Percentiles rank a stretch among this genome's conserved stretches.
These are phyloP conservation scores for Tragopan temminckii DNA, from an alignment of 2,797 vertebrate species.

Conservation along the genomic window DNA sequence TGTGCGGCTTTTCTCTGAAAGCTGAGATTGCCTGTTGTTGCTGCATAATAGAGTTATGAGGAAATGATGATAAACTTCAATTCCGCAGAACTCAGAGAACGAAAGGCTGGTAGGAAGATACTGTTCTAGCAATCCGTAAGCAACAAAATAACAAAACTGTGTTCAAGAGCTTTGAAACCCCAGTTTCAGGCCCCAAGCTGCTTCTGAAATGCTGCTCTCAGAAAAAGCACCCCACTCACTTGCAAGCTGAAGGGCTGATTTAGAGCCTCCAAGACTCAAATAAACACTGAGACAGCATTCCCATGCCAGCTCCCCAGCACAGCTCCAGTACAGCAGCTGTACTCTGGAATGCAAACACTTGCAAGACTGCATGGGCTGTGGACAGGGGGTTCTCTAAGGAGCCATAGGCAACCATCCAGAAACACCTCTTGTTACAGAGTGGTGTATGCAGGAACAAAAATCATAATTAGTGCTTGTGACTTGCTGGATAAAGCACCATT, in stretches of 20 bases:
- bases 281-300: not conserved
- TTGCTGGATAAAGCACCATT: not conserved
- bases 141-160: not conserved
- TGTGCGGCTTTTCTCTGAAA: not conserved
- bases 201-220: not conserved
- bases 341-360: not conserved
- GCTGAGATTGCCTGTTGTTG: not conserved
- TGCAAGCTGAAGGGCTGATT: not conserved
- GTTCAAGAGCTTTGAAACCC: not conserved
- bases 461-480: not conserved
- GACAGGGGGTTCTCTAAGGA: not conserved
- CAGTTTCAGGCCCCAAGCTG: not conserved
- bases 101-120: not conserved
- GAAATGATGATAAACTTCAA: not conserved
- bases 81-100: not conserved
- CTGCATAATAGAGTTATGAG: not conserved
- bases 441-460: not conserved
- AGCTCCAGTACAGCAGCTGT: rapidly evolving
- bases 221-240: not conserved
- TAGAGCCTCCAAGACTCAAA: not conserved
- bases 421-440: not conserved
- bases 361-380: not conserved
- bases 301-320: not conserved
- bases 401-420: not conserved
- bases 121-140: not conserved